Base-by-base conservation (phyloP, 2,888 invertebrate genomes). In the Drosophila testacea region DNA sequence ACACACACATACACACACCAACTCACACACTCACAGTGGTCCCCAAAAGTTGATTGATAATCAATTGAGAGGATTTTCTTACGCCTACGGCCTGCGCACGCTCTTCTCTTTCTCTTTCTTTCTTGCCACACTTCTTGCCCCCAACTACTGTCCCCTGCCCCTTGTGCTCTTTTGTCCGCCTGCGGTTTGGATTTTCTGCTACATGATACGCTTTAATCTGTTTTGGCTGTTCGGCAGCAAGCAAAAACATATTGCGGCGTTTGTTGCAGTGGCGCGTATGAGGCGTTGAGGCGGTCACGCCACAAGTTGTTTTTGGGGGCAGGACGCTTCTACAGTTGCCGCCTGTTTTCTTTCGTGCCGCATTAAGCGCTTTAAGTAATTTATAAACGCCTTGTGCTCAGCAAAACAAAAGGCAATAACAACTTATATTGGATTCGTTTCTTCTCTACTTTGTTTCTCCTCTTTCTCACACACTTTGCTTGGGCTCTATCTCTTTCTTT, bases 31-130 rank as follows among this genome's bases (percentile, higher is more conserved):
- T 39, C 36, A 56, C 11, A 54, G 52, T 54, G 36, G 22, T 22
- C 52, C 46, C 56, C 50, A 72, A 76, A 77, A 83, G 77, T 89
- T 91, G 91, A 90, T 90, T 90, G 90, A 90, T 91, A 91, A 86
- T 88, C 89, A 91, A 91, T 91, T 90, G 89, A 88, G 89, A 76
- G 88, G 87, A 88, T 88, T 90, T 89, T 74, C 73, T 70, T 76
- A 71, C 54, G 75, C 72, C 72, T 67, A 66, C 54, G 52, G 30
- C 61, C 28, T 22, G 48, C 34, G 34, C 48, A 47, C 36, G 13
- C 60, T 34, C 46, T 36, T 22, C 34, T 36, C 28, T n/a, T 16
- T 7, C 22, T 36, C 4, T 32, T 32, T 13, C 44, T 11, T 34
- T 56, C 48, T 48, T 56, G 44, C 42, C 55, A 54, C 41, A 10